Base-by-base conservation (phyloP, 2,113 vertebrate species). In the Mastomys natalensis region DNA sequence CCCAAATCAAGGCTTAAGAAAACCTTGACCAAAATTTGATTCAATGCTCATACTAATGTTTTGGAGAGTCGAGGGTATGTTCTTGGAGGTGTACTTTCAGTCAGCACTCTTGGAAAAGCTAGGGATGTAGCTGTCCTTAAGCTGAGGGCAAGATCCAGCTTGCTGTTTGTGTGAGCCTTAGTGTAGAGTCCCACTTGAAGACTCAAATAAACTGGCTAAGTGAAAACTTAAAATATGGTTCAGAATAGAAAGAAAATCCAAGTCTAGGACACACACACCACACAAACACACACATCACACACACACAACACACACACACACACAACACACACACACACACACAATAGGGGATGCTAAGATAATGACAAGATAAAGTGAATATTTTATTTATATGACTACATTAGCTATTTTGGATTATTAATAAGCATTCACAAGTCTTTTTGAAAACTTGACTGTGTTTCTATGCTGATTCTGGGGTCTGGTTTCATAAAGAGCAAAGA, bases 131-230 rank as follows among this genome's bases (percentile, higher is more conserved):
- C 77, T 93, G 96, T 62, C 13, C 3, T 64, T 60, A 72, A 90
- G 86, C 68, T 85, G 45, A 55, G 80, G 97, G 80, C 95, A 98
- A 97, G 98, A 96, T 86, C 64, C 24, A 95, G 76, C 95, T 93
- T 98, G 96, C 95, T 76, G 2, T 77, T 55, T 72, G 43, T 55
- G 29, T 95, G 74, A 93, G 12, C 26, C 85, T 96, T 87, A 40
- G 24, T 72, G 34, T 88, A 55, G 62, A 91, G 64, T n/a, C 48
- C 24, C 64, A 29, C 31, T 81, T 58, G 82, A 53, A 40, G 68
- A 88, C 72, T 80, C 81, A 93, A 74, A 72, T 84, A 97, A 95
- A 95, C 45, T 60, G 0, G 7, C 77, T 91, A 64, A 91, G 93
- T 24, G 22, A 55, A 55, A 19, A n/a, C 26, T 86, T 80, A 93